These are phyloP conservation scores for Danaus melanippus DNA, from an alignment of 1,140 invertebrate genomes.

Conservation along the genomic window DNA sequence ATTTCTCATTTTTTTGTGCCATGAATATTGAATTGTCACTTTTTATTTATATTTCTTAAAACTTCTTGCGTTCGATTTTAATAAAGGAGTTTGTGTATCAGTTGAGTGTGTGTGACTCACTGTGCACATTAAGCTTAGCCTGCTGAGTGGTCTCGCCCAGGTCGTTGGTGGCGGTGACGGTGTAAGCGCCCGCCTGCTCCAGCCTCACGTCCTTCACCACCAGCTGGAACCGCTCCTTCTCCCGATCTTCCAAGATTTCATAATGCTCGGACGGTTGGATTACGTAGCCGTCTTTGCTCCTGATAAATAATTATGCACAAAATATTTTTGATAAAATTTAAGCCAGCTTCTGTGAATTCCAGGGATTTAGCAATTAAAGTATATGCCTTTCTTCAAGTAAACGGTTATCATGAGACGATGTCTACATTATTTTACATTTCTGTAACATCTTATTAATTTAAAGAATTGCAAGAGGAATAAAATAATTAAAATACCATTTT, in stretches of 20 bases:
- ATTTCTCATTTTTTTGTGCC: no score
- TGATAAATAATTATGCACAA: conserved; percentile 25
- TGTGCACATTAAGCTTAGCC: conserved; percentile 82
- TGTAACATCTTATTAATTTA: not conserved
- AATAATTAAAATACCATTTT: no score
- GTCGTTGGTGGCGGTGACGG: conserved; percentile 81
- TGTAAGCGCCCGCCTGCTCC: conserved; percentile 87
- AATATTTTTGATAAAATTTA: no score
- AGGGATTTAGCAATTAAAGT: no score
- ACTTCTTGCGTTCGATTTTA: no score
- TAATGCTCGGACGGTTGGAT: conserved; percentile 74
- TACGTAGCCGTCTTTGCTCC: conserved; percentile 76
- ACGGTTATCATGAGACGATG: no score
- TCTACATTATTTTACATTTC: not conserved
- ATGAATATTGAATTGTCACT: no score
- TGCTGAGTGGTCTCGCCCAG: conserved; percentile 80
- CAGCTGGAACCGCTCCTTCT: conserved; percentile 78
- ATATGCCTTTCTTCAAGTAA: no score
- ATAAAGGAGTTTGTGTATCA: no score
- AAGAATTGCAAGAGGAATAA: no score
- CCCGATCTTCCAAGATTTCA: conserved; percentile 76
- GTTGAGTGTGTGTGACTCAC: conserved; percentile 70
- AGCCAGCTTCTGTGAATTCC: no score
- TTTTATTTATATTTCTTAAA: no score
- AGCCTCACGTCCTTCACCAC: conserved; percentile 78